A percentile compares a stretch with the other conserved stretches of the same genome.
phyloP scores from a whole-genome alignment of 1,140 invertebrate species.

The Lordiphosa mommai region DNA sequence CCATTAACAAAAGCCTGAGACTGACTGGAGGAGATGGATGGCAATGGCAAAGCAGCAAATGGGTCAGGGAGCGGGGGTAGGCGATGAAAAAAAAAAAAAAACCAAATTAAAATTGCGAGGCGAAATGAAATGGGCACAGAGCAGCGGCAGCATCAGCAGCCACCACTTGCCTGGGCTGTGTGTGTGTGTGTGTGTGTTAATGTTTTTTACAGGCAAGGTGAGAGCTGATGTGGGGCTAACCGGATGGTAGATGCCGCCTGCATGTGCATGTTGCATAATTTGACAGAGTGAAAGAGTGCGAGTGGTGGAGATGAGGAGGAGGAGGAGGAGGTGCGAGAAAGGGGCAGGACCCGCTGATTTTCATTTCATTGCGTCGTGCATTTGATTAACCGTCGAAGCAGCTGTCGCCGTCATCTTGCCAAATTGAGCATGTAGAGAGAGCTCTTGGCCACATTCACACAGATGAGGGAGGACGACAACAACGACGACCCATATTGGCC shows the following conservation, averaged over 20 bases:
- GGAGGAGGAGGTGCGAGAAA: neutral
- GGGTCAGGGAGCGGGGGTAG: neutral
- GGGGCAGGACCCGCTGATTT: constrained; percentile 43
- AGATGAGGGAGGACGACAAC: neutral
- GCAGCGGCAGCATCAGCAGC: neutral
- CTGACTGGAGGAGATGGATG: constrained; percentile 32
- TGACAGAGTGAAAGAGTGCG: constrained; percentile 19
- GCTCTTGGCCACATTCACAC: constrained; percentile 14
- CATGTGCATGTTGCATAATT: constrained; percentile 62
- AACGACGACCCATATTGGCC: neutral
- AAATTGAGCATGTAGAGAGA: constrained; percentile 30
- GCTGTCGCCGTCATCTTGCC: constrained; percentile 45
- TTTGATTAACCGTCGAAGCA: constrained; percentile 67
- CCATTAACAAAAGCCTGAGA: constrained; percentile 73
- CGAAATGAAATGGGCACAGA: constrained; percentile 52
- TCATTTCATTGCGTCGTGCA: constrained; percentile 61
- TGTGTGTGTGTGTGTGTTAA: constrained; percentile 16
- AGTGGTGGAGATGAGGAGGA: neutral
- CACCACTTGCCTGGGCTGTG: neutral
- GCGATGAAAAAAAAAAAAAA: constrained; percentile 26
- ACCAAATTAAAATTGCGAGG: constrained; percentile 68
- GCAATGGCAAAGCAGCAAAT: neutral
- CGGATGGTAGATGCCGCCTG: neutral
- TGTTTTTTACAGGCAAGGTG: constrained; percentile 26
- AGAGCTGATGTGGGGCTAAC: neutral